Conservation (phyloP, 2,888 invertebrate genomes). For the Toxonevra muliebris region DNA sequence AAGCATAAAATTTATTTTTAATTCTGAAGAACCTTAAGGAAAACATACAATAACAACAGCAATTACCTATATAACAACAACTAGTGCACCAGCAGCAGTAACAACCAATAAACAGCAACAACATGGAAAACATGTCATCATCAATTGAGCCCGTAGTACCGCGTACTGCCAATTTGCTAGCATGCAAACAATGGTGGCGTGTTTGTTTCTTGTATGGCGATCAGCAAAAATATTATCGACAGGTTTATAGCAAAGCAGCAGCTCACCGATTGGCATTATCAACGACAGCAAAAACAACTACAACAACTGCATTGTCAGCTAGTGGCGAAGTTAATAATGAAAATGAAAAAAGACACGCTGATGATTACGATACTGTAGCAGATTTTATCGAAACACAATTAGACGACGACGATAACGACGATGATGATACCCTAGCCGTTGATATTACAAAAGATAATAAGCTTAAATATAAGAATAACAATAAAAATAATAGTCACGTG, state of each 20-base stretch:
- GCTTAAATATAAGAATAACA: constrained; percentile 27
- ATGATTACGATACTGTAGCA: constrained; percentile 42
- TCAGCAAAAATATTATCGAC: constrained; percentile 85
- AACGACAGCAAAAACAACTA: constrained; percentile 35
- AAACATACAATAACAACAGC: constrained; percentile 23
- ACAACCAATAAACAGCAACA: constrained; percentile 46
- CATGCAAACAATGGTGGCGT: constrained; percentile 91
- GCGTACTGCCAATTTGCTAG: constrained; percentile 76
- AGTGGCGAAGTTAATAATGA: constrained; percentile 40
- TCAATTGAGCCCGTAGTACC: constrained; percentile 63
- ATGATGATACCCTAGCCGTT: neutral
- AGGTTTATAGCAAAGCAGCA: constrained; percentile 74
- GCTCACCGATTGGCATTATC: constrained; percentile 67
- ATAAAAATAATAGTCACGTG: constrained; percentile 34
- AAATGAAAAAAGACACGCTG: constrained; percentile 39
- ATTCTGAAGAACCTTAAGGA: constrained; percentile 20
- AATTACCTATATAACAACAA: constrained; percentile 23
- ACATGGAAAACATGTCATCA: constrained; percentile 59
- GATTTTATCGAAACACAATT: constrained; percentile 47
- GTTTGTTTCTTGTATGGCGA: constrained; percentile 89
- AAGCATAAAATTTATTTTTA: neutral
- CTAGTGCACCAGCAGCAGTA: constrained; percentile 30
- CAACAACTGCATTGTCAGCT: constrained; percentile 14
- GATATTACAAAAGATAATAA: too few species aligned
- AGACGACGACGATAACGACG: constrained; percentile 35